phyloP scores from a whole-genome alignment of 2,888 invertebrate species.

The Lepidocyrtoides sp. region DNA sequence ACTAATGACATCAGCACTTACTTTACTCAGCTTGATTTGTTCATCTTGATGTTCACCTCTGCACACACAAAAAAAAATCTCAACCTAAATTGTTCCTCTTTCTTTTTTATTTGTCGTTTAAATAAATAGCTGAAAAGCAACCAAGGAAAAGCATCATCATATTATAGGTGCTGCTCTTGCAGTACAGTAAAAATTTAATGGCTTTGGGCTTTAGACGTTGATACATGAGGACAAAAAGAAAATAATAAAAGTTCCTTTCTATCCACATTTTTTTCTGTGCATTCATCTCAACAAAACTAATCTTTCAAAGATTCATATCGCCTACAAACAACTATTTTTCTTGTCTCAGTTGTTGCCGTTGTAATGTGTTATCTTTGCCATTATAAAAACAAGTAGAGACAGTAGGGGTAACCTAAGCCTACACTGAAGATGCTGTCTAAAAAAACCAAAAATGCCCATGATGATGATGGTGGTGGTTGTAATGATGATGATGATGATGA shows the following conservation, averaged over 20 bases:
- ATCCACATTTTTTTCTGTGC: background rate
- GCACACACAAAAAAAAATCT: background rate
- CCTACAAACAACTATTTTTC: slow-evolving; percentile 41
- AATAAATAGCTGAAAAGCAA: background rate
- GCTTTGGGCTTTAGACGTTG: slow-evolving; percentile 51
- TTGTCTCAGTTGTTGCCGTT: background rate
- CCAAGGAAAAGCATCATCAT: no score
- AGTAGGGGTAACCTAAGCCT: slow-evolving; percentile 40
- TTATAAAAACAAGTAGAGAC: slow-evolving; percentile 39
- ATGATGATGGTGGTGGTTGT: background rate
- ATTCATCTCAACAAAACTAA: no score
- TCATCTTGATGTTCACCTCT: slow-evolving; percentile 22
- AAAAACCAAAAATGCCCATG: background rate
- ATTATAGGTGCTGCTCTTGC: background rate
- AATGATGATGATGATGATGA: slow-evolving; percentile 60
- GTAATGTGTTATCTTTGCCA: background rate
- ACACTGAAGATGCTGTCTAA: slow-evolving; percentile 20
- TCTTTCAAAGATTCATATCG: slow-evolving; percentile 48
- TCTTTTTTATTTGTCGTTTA: slow-evolving; percentile 1
- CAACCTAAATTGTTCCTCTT: slow-evolving; percentile 17
- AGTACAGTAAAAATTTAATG: slow-evolving; percentile 5
- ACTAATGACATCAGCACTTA: slow-evolving; percentile 74
- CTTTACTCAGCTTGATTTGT: slow-evolving; percentile 55
- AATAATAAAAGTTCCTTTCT: slow-evolving; percentile 14
- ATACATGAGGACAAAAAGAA: slow-evolving; percentile 61